Conservation (phyloP, 2,113 vertebrate species). For the Protobothrops flavoviridis region DNA sequence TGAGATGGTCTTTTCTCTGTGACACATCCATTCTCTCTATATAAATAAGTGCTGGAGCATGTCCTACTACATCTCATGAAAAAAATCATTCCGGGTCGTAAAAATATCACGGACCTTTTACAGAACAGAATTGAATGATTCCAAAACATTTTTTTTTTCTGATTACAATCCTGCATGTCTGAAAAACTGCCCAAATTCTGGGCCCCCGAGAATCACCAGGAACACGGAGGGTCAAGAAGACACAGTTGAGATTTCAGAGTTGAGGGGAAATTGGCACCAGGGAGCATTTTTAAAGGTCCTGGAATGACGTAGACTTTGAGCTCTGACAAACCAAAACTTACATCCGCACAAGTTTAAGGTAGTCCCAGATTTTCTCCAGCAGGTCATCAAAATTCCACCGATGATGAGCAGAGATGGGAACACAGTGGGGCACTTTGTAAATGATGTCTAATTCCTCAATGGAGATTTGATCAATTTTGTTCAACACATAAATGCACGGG, state of each 20-base stretch:
- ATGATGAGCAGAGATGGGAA: constrained; percentile 97
- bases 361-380: constrained; percentile 96
- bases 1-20: background rate
- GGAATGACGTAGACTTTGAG: background rate
- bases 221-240: background rate
- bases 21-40: background rate
- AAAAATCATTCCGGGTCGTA: background rate
- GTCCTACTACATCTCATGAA: background rate
- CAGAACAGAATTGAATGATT: background rate
- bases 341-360: constrained; percentile 93
- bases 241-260: background rate
- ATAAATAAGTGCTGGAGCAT: background rate
- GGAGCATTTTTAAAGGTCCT: background rate
- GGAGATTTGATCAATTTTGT: constrained; percentile 99
- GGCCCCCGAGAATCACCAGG: background rate
- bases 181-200: background rate
- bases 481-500: constrained; percentile 96
- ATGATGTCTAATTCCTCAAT: constrained; percentile 97
- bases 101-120: background rate
- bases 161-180: background rate
- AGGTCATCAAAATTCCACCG: constrained; percentile 99
- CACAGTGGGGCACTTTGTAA: constrained; percentile 98
- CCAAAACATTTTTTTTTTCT: background rate
- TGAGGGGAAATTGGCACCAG: background rate
- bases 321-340: constrained; percentile 68